Base-by-base conservation (phyloP, 1,140 invertebrate species). In the Schmidtea mediterranea region DNA sequence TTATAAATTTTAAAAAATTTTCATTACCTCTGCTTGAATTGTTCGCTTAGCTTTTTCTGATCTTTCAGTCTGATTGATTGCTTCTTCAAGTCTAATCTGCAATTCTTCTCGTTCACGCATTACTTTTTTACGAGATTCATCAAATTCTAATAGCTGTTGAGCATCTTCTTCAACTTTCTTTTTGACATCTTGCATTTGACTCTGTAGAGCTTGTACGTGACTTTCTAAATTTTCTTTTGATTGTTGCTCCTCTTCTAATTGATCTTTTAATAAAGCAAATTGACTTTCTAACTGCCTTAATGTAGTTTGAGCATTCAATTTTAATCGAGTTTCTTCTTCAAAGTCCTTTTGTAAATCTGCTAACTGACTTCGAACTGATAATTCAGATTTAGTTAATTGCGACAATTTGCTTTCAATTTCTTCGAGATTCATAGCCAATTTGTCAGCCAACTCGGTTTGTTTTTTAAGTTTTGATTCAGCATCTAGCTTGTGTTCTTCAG, bases 81-180 rank as follows among this genome's bases (percentile, higher is more conserved):
- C 12, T 23, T 48, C 46, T 48, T 48, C 46, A 5, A 21, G 9
- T 16, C 46, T 18, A 18, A 21, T 38, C 6, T 23, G 23, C 8
- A 48, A 24, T 18, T 48, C 46, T 18, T 48, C 46, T 16, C 46
- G 18, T 37, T 48, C 46, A 24, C 46, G 46, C 22, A 19, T 32
- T 12, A 48, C 6, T 24, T 40, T 37, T 18, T 48, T 48, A 15
- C 23, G 16, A 12, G 36, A 21, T 6, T 48, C 46, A 15, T 48
- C 46, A 6, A 48, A 13, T 13, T 18, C 13, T 16, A 18, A 15
- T 5, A 48, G 9, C 15, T 36, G 36, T 2, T 32, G 2, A 15
- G 23, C 18, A 23, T 48, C 46, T 6, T 48, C 46, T 37, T 40
- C 46, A 2, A 48, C 46, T 48, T 48, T 48, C 10, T n/a, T 21